Evolutionary conservation across 2,113 vertebrate genomes (phyloP).

Genomic region (Labeo catla): DNA sequence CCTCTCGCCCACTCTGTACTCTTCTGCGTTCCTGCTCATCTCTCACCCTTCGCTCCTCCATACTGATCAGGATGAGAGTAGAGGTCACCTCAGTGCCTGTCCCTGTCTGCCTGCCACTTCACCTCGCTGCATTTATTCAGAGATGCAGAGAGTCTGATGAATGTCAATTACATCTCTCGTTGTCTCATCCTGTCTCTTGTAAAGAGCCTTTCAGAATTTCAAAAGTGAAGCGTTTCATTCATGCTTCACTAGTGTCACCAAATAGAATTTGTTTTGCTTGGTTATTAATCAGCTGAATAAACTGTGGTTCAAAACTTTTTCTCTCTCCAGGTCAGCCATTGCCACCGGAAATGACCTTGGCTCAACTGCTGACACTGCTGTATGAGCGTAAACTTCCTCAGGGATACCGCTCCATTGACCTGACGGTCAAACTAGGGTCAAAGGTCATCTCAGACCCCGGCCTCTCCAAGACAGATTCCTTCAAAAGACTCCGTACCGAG

Average conservation of each 20-base stretch:
- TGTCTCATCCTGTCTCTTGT: neutral
- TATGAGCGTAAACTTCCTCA: slow-evolving; percentile 97
- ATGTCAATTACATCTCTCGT: slow-evolving; percentile 17
- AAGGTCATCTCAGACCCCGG: slow-evolving; percentile 96
- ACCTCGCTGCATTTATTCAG: slow-evolving; percentile 15
- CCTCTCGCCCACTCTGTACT: neutral
- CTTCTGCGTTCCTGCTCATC: neutral
- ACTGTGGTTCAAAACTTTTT: neutral
- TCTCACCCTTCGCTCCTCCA: neutral
- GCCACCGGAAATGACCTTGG: slow-evolving; percentile 96
- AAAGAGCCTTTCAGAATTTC: neutral
- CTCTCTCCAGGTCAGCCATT: slow-evolving; percentile 87
- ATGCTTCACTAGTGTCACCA: neutral
- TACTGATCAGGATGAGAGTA: neutral
- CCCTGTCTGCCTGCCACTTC: slow-evolving; percentile 18
- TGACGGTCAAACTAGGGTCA: slow-evolving; percentile 96
- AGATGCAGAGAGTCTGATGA: slow-evolving; percentile 23
- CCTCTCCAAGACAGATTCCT: slow-evolving; percentile 97
- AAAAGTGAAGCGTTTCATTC: neutral
- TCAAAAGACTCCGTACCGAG: slow-evolving; percentile 96
- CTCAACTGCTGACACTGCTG: slow-evolving; percentile 92
- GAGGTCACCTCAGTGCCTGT: slow-evolving; percentile 24
- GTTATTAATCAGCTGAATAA: neutral
- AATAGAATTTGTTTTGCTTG: too few species aligned
- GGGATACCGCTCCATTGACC: slow-evolving; percentile 94